Evolutionary conservation across 2,113 vertebrate species (phyloP).

Genomic region (Cottus gobio): DNA sequence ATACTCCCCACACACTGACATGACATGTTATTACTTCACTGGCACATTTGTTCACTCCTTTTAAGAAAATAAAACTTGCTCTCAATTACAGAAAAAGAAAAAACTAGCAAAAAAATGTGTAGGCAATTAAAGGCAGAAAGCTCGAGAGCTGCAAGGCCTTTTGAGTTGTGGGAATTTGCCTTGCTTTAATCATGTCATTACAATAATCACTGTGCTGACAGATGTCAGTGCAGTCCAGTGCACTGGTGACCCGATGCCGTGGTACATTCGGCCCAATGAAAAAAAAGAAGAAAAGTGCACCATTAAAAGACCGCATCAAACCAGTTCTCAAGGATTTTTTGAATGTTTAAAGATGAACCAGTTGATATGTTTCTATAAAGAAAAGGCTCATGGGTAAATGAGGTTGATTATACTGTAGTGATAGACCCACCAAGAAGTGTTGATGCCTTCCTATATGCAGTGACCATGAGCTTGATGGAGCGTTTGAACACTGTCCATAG

Average conservation of each 20-base stretch:
- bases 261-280: neutral
- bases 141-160: neutral
- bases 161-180: neutral
- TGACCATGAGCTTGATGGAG: neutral
- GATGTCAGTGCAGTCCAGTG: neutral
- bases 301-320: no score
- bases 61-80: neutral
- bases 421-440: neutral
- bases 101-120: neutral
- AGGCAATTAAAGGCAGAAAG: neutral
- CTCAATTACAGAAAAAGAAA: neutral
- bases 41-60: neutral
- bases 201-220: neutral
- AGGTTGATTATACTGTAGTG: neutral
- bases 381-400: neutral
- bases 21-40: neutral
- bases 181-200: neutral
- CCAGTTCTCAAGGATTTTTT: neutral
- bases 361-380: neutral
- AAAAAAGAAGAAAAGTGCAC: no score
- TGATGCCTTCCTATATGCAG: neutral
- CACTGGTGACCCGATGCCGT: neutral
- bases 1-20: neutral
- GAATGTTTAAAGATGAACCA: neutral
- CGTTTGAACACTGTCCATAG: neutral